Evolutionary conservation across 2,113 vertebrate genomes (phyloP).

Genomic region (Limnothrissa miodon): DNA sequence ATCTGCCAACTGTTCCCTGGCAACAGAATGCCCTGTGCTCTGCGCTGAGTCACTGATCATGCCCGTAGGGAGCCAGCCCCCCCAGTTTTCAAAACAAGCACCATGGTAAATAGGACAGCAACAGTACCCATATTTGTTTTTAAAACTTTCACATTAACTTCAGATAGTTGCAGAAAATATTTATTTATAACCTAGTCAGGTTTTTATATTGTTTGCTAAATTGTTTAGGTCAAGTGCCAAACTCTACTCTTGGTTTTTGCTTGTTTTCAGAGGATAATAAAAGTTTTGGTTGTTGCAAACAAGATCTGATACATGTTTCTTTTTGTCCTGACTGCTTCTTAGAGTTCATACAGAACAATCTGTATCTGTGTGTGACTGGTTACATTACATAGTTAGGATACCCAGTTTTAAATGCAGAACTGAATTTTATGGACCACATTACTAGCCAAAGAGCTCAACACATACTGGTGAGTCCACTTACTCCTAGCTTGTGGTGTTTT

Average conservation of each 20-base stretch:
- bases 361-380: background rate
- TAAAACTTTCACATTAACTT: background rate
- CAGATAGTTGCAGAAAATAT: background rate
- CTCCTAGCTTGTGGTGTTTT: background rate
- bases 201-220: no score
- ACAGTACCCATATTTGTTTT: background rate
- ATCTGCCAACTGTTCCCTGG: constrained; percentile 52
- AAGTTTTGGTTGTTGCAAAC: background rate
- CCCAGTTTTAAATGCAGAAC: background rate
- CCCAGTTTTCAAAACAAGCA: background rate
- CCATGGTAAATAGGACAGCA: background rate
- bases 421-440: background rate
- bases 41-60: constrained; percentile 40
- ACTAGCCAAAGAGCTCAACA: background rate
- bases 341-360: background rate
- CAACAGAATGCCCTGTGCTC: constrained; percentile 34
- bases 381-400: background rate
- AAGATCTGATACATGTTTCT: constrained; percentile 3
- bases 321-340: background rate
- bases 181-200: no score
- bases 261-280: background rate
- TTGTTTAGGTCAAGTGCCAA: no score
- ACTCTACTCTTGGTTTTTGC: background rate
- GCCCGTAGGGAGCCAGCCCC: constrained; percentile 34
- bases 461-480: background rate